phyloP scores from a whole-genome alignment of 1,140 invertebrate species.

The Musca domestica region DNA sequence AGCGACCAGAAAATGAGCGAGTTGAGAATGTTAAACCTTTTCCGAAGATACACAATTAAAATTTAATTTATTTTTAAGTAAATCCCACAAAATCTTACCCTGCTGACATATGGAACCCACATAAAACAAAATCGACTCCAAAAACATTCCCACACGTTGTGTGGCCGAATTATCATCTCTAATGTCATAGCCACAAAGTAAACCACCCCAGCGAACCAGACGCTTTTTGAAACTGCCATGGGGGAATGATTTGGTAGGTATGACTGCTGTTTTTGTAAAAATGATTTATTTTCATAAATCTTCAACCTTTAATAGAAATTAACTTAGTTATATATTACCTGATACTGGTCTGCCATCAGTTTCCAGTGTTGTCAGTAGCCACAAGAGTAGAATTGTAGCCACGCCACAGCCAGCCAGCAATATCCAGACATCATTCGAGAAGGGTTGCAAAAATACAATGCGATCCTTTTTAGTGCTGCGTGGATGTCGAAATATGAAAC shows the following conservation, averaged over 20 bases:
- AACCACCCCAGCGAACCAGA: constrained; percentile 17
- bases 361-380: constrained; percentile 44
- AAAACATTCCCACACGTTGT: constrained; percentile 38
- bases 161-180: constrained; percentile 18
- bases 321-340: too few relatives aligned
- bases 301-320: too few relatives aligned
- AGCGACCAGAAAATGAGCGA: constrained; percentile 58
- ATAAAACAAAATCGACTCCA: constrained; percentile 51
- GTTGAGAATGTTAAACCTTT: constrained; percentile 56
- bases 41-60: constrained; percentile 17
- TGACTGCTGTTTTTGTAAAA: background rate
- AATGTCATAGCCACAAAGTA: constrained; percentile 18
- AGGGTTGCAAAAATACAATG: constrained; percentile 62
- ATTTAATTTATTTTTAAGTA: background rate
- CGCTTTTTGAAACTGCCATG: constrained; percentile 2
- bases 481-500: constrained; percentile 66
- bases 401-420: constrained; percentile 50
- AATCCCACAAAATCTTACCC: constrained; percentile 29
- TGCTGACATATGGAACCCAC: constrained; percentile 55
- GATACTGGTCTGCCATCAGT: too few relatives aligned
- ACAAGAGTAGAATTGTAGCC: constrained; percentile 42
- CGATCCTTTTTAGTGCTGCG: constrained; percentile 61
- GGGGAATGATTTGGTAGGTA: background rate
- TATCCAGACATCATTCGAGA: constrained; percentile 59
- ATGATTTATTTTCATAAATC: background rate